Conservation (phyloP, 2,888 invertebrate species). For the Autographa pulchrina region DNA sequence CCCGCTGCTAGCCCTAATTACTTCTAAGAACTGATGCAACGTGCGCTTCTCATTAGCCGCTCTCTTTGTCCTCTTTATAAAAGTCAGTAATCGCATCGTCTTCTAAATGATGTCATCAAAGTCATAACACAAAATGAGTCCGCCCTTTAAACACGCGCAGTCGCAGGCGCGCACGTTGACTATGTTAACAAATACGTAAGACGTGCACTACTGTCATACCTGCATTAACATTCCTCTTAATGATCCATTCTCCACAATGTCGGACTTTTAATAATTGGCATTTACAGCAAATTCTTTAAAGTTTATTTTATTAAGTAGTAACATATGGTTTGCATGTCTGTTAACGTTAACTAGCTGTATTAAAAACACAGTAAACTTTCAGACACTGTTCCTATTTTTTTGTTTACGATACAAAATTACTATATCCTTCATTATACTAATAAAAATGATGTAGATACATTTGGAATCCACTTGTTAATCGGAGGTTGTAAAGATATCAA, state of each 20-base stretch:
- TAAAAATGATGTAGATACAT: constrained; percentile 38
- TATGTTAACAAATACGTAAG: constrained; percentile 40
- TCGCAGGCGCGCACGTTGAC: constrained; percentile 12
- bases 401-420: constrained; percentile 58
- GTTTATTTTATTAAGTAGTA: constrained; percentile 24
- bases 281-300: constrained; percentile 40
- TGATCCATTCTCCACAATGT: constrained; percentile 34
- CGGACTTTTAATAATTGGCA: constrained; percentile 29
- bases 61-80: constrained; percentile 60
- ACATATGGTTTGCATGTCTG: neutral
- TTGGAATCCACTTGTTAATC: constrained; percentile 48
- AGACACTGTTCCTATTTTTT: constrained; percentile 7
- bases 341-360: neutral
- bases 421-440: constrained; percentile 41
- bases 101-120: constrained; percentile 52
- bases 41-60: constrained; percentile 62
- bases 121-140: constrained; percentile 42
- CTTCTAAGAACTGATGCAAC: constrained; percentile 67
- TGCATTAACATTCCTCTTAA: constrained; percentile 46
- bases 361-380: neutral
- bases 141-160: constrained; percentile 33
- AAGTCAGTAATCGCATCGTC: constrained; percentile 46
- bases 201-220: constrained; percentile 32
- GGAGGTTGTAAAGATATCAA: constrained; percentile 52
- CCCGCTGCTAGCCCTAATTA: constrained; percentile 72